phyloP scores from a whole-genome alignment of 2,888 invertebrate species.

The Aphidius colemani region DNA sequence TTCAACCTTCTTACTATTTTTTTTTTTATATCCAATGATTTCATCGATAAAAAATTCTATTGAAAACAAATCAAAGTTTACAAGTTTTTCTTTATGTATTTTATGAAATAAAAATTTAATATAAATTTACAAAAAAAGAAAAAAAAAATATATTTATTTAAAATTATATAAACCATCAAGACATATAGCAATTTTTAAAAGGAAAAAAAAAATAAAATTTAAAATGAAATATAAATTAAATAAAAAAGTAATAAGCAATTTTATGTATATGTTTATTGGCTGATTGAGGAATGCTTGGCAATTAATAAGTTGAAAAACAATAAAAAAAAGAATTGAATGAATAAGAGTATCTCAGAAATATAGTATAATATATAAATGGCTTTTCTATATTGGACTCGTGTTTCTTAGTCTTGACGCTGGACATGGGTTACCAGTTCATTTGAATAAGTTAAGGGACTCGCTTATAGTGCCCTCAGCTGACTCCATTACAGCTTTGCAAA shows the following conservation, averaged over 20 bases:
- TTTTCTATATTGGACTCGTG: constrained; percentile 59
- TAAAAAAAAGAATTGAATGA: constrained; percentile 18
- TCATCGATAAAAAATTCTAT: constrained; percentile 41
- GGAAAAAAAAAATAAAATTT: neutral
- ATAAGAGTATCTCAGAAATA: constrained; percentile 30
- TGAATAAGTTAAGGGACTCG: constrained; percentile 60
- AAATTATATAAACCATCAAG: neutral
- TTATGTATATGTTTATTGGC: no score
- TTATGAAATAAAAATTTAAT: neutral
- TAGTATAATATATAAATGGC: constrained; percentile 55
- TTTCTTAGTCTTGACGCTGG: constrained; percentile 49
- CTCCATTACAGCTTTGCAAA: constrained; percentile 60
- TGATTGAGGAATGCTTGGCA: neutral
- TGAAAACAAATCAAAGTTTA: constrained; percentile 45
- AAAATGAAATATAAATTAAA: neutral
- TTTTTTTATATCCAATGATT: constrained; percentile 29
- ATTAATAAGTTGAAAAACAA: constrained; percentile 6
- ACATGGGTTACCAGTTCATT: constrained; percentile 60
- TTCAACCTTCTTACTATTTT: constrained; percentile 41
- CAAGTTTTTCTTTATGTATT: constrained; percentile 7
- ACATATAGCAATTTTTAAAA: no score
- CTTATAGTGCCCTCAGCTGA: constrained; percentile 54
- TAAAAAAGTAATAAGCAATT: neutral
- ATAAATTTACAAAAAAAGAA: constrained; percentile 4
- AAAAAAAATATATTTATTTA: neutral